Percentiles rank a stretch among this genome's conserved stretches.
Evolutionary conservation across 2,888 invertebrate genomes (phyloP).

Genomic region (Zonitis immaculata): DNA sequence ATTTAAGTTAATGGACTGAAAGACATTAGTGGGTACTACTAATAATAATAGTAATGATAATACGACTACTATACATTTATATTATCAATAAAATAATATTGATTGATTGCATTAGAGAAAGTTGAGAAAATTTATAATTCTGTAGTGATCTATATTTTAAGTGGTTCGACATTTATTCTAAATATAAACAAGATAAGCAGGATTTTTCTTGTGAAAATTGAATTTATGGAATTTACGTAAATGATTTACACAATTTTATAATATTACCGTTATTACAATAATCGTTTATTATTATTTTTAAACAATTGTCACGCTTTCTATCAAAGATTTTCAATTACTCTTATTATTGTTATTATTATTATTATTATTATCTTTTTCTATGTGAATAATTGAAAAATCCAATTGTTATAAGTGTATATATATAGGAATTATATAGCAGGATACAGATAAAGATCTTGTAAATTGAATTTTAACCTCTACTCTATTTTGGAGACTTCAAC

Average conservation of each 20-base stretch:
- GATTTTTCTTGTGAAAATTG: no score
- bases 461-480: background rate
- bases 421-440: background rate
- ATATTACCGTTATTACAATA: background rate
- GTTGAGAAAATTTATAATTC: conserved; percentile 6
- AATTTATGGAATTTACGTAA: background rate
- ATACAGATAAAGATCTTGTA: background rate
- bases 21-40: background rate
- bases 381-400: no score
- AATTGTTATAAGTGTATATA: no score
- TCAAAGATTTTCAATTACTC: background rate
- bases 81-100: no score
- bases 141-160: no score
- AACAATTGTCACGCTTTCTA: conserved; percentile 4
- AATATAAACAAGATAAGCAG: no score
- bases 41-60: no score
- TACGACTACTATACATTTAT: no score
- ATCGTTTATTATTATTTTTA: background rate
- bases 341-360: no score
- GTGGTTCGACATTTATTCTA: no score
- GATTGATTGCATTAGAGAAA: background rate
- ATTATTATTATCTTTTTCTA: no score
- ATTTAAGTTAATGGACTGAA: background rate
- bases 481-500: conserved; percentile 9
- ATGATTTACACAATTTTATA: conserved; percentile 2